phyloP scores from a whole-genome alignment of 2,113 vertebrate species.

The Myotis lucifugus region DNA sequence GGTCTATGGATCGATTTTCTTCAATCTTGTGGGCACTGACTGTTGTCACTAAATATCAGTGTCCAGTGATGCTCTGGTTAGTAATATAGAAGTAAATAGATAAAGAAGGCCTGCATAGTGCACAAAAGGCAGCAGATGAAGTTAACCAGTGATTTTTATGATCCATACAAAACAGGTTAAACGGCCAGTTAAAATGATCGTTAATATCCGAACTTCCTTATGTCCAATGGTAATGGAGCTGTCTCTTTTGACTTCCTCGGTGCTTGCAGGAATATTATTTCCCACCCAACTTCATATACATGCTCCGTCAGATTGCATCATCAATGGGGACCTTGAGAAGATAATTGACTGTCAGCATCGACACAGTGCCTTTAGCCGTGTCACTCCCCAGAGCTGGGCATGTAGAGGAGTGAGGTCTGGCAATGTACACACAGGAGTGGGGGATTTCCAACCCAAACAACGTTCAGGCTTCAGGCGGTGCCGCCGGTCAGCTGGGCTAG shows the following conservation, averaged over 20 bases:
- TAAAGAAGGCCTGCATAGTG: not conserved
- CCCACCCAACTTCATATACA: not conserved
- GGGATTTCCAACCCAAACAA: not conserved
- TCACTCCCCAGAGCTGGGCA: fast-evolving
- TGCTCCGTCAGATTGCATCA: not conserved
- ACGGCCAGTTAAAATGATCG: not conserved
- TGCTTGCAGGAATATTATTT: not conserved
- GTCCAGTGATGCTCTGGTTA: not conserved
- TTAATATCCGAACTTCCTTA: not conserved
- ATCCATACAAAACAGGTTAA: not conserved
- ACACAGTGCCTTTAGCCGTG: not conserved
- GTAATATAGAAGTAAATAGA: not conserved
- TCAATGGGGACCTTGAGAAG: not conserved
- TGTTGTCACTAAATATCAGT: not conserved
- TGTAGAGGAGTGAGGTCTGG: not conserved
- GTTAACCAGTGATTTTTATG: not conserved
- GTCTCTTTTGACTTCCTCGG: not conserved
- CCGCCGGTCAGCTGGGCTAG: too few relatives aligned
- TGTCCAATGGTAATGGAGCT: not conserved
- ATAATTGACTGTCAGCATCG: not conserved
- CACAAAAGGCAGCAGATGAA: not conserved
- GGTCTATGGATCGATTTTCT: not conserved
- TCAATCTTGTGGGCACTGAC: not conserved
- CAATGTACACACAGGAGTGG: not conserved
- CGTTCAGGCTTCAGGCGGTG: not conserved